Evolutionary conservation across 1,140 invertebrate genomes (phyloP), one percentile per base, ranked within the genome.

Genomic region (Drosophila bifasciata): DNA sequence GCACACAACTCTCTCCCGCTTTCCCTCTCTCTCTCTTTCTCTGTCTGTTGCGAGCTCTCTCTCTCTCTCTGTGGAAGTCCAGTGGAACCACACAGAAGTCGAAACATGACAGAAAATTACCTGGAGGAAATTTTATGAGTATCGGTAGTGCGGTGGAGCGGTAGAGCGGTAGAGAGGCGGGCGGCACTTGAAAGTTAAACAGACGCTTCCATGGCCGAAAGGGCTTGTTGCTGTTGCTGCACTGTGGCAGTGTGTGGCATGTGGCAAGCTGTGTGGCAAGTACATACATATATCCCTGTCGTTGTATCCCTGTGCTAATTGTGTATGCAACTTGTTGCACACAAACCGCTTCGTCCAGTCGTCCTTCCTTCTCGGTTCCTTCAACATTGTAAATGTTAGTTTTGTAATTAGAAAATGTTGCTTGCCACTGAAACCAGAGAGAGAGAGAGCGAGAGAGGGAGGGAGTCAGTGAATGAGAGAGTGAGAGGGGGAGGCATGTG

Each of bases 351-450:
- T 63, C 43, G 51, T 64, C 50, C 70, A 75, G 56, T 48, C 62
- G 11, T 43, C 28, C 32, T 36, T 45, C 59, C 19, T 25, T 13
- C 25, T 17, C n/a, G 48, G 44, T 53, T 76, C 57, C 59, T 60
- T 58, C 75, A 88, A 81, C 81, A 88, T 86, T 86, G 81, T 81
- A 86, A 86, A 86, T 86, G 81, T 86, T 86, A 81, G 81, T 88
- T 86, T 86, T 86, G 81, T 86, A 86, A 86, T 86, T 86, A 86
- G 81, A 88, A 86, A 86, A 86, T 86, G 77, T 81, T 86, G 57
- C 80, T 76, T 76, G 68, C 80, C 66, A 76, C 72, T 61, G 45
- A 3, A 51, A 51, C 66, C 64, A 57, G 53, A 49, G 21, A 51
- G 11, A 1, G 23, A 32, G 2, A 2, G 21, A 19, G 3, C 11